Percentiles rank a stretch among this genome's conserved stretches.
phyloP scores from a whole-genome alignment of 2,113 vertebrate genomes.

The Leptocoma aspasia region DNA sequence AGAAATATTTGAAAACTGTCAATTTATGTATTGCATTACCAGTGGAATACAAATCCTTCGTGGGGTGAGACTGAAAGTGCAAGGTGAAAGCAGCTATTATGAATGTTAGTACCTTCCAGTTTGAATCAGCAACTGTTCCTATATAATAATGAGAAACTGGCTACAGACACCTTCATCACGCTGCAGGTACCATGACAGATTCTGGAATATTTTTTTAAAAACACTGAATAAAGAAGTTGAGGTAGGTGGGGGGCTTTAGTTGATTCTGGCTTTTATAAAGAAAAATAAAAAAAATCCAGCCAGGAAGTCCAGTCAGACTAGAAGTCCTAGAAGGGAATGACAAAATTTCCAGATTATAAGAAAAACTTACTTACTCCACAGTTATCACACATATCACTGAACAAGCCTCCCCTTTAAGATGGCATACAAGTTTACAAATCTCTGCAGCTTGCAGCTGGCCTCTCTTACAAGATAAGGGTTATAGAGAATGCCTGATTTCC shows the following conservation, averaged over 20 bases:
- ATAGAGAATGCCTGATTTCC: background rate
- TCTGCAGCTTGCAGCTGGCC: background rate
- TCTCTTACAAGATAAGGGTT: background rate
- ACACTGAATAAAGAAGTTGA: background rate
- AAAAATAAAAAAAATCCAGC: background rate
- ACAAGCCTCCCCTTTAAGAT: background rate
- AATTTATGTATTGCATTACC: slow-evolving; percentile 7
- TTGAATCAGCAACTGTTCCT: background rate
- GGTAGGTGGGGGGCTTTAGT: background rate
- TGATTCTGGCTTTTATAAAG: background rate
- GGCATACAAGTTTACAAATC: background rate
- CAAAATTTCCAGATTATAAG: background rate
- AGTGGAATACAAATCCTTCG: background rate
- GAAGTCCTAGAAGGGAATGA: background rate
- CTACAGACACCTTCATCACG: background rate
- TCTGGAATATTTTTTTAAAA: background rate
- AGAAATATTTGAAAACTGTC: slow-evolving; percentile 3
- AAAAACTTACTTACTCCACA: background rate
- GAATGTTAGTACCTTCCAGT: background rate
- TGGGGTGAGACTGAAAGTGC: background rate
- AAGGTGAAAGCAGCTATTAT: background rate
- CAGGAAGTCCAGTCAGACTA: background rate
- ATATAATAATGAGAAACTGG: background rate
- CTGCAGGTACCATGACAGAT: background rate
- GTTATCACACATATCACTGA: background rate